Evolutionary conservation across 2,888 invertebrate genomes (phyloP).

Genomic region (Volucella bombylans): DNA sequence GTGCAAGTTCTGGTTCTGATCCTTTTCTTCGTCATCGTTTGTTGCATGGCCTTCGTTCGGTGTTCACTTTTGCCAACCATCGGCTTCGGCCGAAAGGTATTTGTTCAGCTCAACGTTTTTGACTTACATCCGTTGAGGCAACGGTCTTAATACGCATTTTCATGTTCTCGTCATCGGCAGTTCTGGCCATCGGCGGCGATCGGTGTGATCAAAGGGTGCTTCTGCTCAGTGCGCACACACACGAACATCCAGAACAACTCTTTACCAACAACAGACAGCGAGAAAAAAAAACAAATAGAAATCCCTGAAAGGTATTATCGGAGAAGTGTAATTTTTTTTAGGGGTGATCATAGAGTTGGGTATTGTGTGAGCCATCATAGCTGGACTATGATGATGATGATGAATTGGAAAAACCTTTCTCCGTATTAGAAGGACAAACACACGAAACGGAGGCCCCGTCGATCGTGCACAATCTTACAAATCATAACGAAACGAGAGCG

Average conservation of each 20-base stretch:
- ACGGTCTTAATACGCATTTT: slow-evolving; percentile 72
- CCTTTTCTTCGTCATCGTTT: slow-evolving; percentile 41
- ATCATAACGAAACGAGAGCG: slow-evolving; percentile 2
- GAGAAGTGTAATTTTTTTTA: slow-evolving; percentile 65
- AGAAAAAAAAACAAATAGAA: slow-evolving; percentile 14
- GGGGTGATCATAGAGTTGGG: slow-evolving; percentile 62
- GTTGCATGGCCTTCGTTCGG: slow-evolving; percentile 3
- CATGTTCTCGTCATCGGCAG: slow-evolving; percentile 38
- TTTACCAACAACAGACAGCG: slow-evolving; percentile 4
- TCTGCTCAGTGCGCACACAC: slow-evolving; percentile 45
- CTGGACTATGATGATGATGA: slow-evolving; percentile 46
- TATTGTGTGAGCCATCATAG: slow-evolving; percentile 27
- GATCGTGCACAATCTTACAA: background rate
- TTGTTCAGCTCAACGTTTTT: slow-evolving; percentile 52
- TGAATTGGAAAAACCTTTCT: slow-evolving; percentile 52
- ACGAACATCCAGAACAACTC: slow-evolving; percentile 36
- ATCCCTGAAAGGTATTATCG: slow-evolving; percentile 56
- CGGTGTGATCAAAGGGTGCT: slow-evolving; percentile 64
- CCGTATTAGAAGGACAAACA: background rate
- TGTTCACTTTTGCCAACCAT: background rate
- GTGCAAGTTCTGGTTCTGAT: slow-evolving; percentile 48
- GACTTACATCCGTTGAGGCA: slow-evolving; percentile 64
- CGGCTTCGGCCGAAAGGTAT: slow-evolving; percentile 50
- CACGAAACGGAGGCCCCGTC: no score
- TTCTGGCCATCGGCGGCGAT: no score